Conservation (phyloP, 2,113 vertebrate species). For the Delphinus delphis region DNA sequence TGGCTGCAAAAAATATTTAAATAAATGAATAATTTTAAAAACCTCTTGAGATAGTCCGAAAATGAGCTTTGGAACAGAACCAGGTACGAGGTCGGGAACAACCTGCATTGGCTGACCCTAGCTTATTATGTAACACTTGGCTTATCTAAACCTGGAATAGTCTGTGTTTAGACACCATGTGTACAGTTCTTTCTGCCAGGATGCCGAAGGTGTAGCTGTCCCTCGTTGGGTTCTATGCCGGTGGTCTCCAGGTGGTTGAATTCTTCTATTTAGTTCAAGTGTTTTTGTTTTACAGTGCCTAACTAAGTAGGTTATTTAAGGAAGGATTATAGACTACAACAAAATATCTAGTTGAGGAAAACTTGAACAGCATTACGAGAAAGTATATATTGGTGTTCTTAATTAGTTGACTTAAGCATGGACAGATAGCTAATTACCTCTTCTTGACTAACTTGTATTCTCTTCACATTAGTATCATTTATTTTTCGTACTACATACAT, state of each 20-base stretch:
- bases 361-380: not conserved
- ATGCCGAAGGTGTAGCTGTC: not conserved
- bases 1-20: not conserved
- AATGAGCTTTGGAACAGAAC: not conserved
- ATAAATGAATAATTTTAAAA: not conserved
- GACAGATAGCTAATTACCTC: not conserved
- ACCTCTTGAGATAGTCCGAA: not conserved
- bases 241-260: not conserved
- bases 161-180: not conserved
- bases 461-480: not conserved
- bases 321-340: not conserved
- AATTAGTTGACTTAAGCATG: not conserved
- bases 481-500: not conserved
- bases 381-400: not conserved
- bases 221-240: not conserved
- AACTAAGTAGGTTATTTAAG: not conserved
- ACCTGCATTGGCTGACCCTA: not conserved
- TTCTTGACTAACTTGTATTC: not conserved
- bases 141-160: not conserved
- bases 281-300: not conserved
- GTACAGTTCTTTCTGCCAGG: slow-evolving; percentile 35
- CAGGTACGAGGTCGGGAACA: not conserved
- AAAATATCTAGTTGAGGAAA: not conserved
- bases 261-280: not conserved
- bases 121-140: not conserved